Evolutionary conservation across 2,888 invertebrate genomes (phyloP).

Genomic region (Lordiphosa fenestrarum): DNA sequence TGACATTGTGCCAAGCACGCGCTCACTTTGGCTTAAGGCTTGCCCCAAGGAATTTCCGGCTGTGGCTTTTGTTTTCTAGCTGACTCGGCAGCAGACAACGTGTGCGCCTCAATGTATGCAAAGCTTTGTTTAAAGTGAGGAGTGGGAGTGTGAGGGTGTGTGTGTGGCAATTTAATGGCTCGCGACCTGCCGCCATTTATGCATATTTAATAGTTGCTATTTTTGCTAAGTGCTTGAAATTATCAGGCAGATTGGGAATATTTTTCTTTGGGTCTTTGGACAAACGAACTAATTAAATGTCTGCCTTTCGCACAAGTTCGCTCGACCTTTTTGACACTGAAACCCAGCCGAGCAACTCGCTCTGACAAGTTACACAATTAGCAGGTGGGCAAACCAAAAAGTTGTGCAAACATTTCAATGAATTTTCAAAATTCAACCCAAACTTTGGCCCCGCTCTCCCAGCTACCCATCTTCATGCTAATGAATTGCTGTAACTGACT

Average conservation of each 20-base stretch:
- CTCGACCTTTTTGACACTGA: slow-evolving; percentile 53
- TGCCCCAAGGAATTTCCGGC: slow-evolving; percentile 70
- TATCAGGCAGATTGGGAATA: slow-evolving; percentile 32
- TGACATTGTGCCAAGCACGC: slow-evolving; percentile 66
- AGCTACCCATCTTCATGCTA: slow-evolving; percentile 47
- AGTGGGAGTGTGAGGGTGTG: slow-evolving; percentile 19
- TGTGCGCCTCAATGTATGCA: slow-evolving; percentile 72
- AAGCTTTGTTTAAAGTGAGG: slow-evolving; percentile 69
- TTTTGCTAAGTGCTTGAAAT: slow-evolving; percentile 74
- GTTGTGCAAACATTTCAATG: slow-evolving; percentile 67
- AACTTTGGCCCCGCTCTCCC: slow-evolving; percentile 31
- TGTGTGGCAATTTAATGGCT: slow-evolving; percentile 60
- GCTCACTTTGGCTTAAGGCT: slow-evolving; percentile 69
- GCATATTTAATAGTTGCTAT: slow-evolving; percentile 75
- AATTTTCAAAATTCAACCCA: slow-evolving; percentile 57
- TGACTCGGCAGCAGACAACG: slow-evolving; percentile 61
- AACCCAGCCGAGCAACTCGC: slow-evolving; percentile 2
- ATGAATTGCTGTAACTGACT: slow-evolving; percentile 68
- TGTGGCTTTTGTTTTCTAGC: slow-evolving; percentile 70
- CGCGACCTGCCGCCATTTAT: slow-evolving; percentile 66
- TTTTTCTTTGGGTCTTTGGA: not conserved
- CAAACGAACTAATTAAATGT: slow-evolving; percentile 61
- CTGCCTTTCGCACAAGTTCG: slow-evolving; percentile 27
- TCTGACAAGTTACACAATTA: slow-evolving; percentile 62
- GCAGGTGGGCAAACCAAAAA: slow-evolving; percentile 49